phyloP scores from a whole-genome alignment of 2,113 vertebrate genomes.

The Glaucomys volans region DNA sequence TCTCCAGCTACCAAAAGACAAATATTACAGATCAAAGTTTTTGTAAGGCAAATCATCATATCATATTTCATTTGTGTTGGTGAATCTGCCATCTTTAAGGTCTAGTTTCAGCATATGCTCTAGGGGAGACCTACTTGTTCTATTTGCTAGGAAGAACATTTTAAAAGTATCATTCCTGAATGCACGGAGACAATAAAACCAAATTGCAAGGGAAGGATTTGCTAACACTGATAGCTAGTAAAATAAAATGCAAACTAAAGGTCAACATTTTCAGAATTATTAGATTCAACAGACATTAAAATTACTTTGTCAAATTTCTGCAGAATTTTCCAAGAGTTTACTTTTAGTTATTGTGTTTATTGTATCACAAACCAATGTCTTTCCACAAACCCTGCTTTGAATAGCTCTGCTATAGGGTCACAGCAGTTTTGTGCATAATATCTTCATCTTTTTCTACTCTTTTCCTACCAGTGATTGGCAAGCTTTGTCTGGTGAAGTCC shows the following conservation, averaged over 20 bases:
- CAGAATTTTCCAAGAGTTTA: not conserved
- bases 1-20: not conserved
- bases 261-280: not conserved
- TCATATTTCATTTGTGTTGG: not conserved
- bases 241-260: not conserved
- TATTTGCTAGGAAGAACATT: not conserved
- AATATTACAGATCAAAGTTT: not conserved
- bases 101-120: not conserved
- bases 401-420: not conserved
- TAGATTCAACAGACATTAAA: constrained; percentile 26
- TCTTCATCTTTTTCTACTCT: not conserved
- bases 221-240: not conserved
- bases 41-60: not conserved
- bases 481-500: not conserved
- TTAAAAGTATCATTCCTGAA: not conserved
- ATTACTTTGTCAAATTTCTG: not conserved
- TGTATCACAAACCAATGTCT: not conserved
- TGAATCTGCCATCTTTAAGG: not conserved
- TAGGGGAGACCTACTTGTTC: not conserved
- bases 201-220: not conserved
- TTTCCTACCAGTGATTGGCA: not conserved
- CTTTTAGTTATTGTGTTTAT: not conserved
- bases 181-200: not conserved
- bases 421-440: not conserved
- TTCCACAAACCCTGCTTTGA: not conserved